Percentiles rank a stretch among this genome's conserved stretches.
Evolutionary conservation across 2,888 invertebrate genomes (phyloP).

Genomic region (Empis livida): DNA sequence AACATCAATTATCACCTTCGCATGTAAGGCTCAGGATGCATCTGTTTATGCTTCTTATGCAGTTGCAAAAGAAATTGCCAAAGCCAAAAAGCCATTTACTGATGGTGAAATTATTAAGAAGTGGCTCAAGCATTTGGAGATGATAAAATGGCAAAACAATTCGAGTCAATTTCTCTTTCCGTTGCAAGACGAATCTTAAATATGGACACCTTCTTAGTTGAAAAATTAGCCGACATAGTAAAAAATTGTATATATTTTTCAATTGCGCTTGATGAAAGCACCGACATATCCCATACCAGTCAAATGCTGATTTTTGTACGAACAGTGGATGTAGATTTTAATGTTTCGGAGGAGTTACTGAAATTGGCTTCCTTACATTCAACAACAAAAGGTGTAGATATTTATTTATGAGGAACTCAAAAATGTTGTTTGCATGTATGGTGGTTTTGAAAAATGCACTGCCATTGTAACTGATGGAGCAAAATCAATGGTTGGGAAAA

Average conservation of each 20-base stretch:
- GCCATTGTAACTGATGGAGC: constrained; percentile 11
- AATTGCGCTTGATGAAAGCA: background rate
- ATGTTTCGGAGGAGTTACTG: background rate
- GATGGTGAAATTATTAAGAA: constrained; percentile 8
- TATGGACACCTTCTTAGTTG: background rate
- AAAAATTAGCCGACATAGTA: background rate
- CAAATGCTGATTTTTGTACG: background rate
- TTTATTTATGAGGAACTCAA: background rate
- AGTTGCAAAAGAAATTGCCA: constrained; percentile 8
- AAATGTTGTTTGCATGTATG: background rate
- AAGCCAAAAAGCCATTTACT: constrained; percentile 11
- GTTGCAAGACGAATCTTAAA: background rate
- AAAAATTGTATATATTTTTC: background rate
- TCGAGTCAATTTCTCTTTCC: constrained; percentile 11
- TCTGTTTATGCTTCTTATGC: constrained; percentile 8
- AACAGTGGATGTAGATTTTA: background rate
- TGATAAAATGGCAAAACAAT: constrained; percentile 9
- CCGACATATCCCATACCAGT: background rate
- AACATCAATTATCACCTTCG: background rate
- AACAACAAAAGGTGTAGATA: background rate
- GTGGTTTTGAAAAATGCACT: constrained; percentile 1
- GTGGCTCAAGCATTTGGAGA: constrained; percentile 9
- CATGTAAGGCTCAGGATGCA: background rate
- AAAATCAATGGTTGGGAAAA: constrained; percentile 12
- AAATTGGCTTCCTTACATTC: background rate